phyloP scores from a whole-genome alignment of 2,113 vertebrate species.

The Coptodon bakossiorum region DNA sequence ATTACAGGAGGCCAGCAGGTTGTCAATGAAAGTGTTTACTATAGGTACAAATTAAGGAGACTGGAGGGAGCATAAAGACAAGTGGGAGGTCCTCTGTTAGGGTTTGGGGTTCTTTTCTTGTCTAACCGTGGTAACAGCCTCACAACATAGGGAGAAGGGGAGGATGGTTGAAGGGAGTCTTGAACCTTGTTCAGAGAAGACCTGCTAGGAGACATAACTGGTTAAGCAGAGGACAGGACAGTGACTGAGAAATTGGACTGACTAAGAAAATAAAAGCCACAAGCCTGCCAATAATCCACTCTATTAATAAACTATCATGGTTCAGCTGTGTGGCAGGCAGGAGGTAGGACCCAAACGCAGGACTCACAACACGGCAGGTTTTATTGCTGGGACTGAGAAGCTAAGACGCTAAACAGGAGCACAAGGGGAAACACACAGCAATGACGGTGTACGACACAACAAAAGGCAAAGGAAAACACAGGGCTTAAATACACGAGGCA shows the following conservation, averaged over 20 bases:
- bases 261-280: neutral
- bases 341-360: neutral
- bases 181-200: neutral
- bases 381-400: neutral
- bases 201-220: too few relatives aligned
- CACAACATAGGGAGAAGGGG: accelerated
- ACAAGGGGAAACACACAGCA: neutral
- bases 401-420: neutral
- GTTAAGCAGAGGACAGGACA: neutral
- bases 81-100: neutral
- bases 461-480: neutral
- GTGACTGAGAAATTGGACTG: neutral
- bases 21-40: neutral
- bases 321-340: neutral
- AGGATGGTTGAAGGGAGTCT: neutral
- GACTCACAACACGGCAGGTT: neutral
- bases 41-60: neutral
- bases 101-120: neutral
- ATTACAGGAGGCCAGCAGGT: neutral
- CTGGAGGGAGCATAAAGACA: neutral
- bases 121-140: neutral
- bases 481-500: neutral
- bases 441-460: neutral
- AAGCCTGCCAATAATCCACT: neutral
- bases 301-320: neutral